These are phyloP conservation scores for Pantherophis alleghaniensis DNA, from an alignment of 2,797 vertebrate species.

Conservation along the genomic window DNA sequence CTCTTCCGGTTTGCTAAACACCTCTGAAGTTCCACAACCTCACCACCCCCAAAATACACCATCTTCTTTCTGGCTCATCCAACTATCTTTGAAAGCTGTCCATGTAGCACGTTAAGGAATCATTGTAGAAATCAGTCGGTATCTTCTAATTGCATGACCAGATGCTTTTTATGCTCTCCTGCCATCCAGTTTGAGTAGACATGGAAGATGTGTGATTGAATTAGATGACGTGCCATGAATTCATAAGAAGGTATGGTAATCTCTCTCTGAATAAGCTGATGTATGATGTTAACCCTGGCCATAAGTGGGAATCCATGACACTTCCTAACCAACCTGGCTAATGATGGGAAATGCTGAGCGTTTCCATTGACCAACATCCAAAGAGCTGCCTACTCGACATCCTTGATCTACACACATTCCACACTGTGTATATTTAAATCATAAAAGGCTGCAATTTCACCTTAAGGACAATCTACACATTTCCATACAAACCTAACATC, in stretches of 20 bases:
- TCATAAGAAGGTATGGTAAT: background rate
- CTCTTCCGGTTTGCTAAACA: background rate
- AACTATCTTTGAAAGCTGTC: background rate
- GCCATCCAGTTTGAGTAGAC: background rate
- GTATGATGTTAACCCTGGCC: background rate
- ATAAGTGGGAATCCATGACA: background rate
- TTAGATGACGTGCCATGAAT: background rate
- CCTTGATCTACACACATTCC: background rate
- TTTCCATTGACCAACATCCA: background rate
- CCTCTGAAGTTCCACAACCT: background rate
- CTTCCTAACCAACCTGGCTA: background rate
- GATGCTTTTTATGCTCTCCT: background rate
- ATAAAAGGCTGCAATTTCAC: background rate
- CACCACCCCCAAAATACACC: background rate
- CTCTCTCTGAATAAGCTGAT: background rate
- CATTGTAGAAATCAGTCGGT: background rate
- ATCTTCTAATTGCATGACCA: background rate
- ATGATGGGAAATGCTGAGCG: background rate
- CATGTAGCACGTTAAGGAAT: background rate
- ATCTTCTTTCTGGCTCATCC: background rate
- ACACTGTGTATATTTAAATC: background rate
- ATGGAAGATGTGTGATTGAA: background rate
- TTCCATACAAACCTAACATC: background rate
- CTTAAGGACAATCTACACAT: background rate
- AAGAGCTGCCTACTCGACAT: background rate